phyloP scores from a whole-genome alignment of 2,797 vertebrate species.

The Acanthurus lineatus region DNA sequence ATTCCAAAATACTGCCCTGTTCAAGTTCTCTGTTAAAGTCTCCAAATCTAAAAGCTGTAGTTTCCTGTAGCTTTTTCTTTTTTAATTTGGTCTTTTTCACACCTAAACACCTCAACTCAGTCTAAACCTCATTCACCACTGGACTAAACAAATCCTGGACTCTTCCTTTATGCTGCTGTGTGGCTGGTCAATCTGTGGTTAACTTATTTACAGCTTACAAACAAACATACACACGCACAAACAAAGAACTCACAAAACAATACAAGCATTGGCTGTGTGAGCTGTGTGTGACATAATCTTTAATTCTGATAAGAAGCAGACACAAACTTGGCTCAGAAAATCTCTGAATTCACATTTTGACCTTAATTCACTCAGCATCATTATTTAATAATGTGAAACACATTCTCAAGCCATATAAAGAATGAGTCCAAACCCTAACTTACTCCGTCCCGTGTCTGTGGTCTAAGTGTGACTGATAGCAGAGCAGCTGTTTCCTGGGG shows the following conservation, averaged over 20 bases:
- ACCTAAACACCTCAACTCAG: constrained; percentile 16
- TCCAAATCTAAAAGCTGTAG: not conserved
- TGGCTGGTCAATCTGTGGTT: constrained; percentile 45
- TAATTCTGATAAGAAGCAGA: not conserved
- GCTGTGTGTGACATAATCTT: constrained; percentile 2
- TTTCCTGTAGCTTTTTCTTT: constrained; percentile 13
- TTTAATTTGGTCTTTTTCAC: constrained; percentile 32
- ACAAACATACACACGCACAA: constrained; percentile 15
- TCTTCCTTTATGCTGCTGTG: constrained; percentile 29
- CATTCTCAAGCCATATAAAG: constrained; percentile 9
- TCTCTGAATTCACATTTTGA: constrained; percentile 1
- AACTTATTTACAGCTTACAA: constrained; percentile 24
- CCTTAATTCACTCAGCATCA: not conserved
- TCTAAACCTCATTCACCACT: constrained; percentile 21
- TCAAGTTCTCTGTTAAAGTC: not conserved
- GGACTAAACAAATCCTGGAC: constrained; percentile 34
- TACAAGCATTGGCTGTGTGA: not conserved
- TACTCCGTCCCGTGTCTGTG: constrained; percentile 26
- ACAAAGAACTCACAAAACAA: constrained; percentile 20
- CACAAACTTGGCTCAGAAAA: not conserved
- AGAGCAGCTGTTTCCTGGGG: constrained; percentile 78
- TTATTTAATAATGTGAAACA: constrained; percentile 10
- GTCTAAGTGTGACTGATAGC: constrained; percentile 70
- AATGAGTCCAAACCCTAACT: constrained; percentile 18
- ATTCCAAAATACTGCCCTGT: not conserved